Percentiles rank a stretch among this genome's conserved stretches.
phyloP scores from a whole-genome alignment of 2,113 vertebrate genomes.

The Nerophis lumbriciformis region DNA sequence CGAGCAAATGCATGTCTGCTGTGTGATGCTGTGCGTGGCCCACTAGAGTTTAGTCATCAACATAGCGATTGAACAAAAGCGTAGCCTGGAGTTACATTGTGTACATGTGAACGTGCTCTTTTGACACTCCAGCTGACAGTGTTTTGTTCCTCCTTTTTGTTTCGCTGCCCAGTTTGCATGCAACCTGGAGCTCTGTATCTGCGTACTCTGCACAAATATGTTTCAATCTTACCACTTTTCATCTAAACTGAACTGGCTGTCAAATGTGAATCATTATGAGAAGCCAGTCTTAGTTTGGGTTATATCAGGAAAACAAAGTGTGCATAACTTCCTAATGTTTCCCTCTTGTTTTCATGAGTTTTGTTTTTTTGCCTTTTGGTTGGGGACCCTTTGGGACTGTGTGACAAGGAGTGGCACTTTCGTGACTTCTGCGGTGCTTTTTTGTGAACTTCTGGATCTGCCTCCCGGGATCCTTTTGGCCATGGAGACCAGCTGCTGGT shows the following conservation, averaged over 20 bases:
- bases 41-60: slow-evolving; percentile 29
- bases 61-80: slow-evolving; percentile 40
- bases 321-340: not conserved
- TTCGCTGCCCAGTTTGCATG: slow-evolving; percentile 45
- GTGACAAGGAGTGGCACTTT: too few species aligned
- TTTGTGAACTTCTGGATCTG: too few species aligned
- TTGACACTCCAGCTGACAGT: slow-evolving; percentile 43
- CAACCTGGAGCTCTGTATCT: slow-evolving; percentile 42
- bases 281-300: not conserved
- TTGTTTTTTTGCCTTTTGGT: too few species aligned
- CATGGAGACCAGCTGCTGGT: too few species aligned
- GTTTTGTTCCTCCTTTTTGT: slow-evolving; percentile 48
- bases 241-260: slow-evolving; percentile 15
- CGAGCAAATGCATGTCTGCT: slow-evolving; percentile 21
- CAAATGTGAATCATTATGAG: slow-evolving; percentile 2
- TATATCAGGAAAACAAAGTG: not conserved
- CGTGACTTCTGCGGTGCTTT: too few species aligned
- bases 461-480: too few species aligned
- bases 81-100: slow-evolving; percentile 45
- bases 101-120: slow-evolving; percentile 29
- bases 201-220: slow-evolving; percentile 9
- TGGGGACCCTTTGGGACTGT: too few species aligned
- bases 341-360: too few species aligned
- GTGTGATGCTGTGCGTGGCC: slow-evolving; percentile 20
- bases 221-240: slow-evolving; percentile 9